Base-by-base conservation (phyloP, 2,113 vertebrate genomes). In the Heliornis fulica region DNA sequence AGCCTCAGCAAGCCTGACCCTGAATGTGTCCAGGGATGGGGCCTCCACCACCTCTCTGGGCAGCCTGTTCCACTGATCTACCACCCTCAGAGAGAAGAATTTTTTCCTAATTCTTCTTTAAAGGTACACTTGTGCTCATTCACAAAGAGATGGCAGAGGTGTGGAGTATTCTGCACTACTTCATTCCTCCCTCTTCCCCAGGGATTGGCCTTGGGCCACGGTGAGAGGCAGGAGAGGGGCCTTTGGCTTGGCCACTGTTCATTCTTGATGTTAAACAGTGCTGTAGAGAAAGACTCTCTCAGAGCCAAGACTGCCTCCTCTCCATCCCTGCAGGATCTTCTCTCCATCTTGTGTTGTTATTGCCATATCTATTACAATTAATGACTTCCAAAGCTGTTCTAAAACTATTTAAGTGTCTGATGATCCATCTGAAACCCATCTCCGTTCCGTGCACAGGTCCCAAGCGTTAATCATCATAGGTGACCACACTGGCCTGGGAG, bases 401-500 rank as follows among this genome's bases (percentile, higher is more conserved):
- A 84, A 75, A 95, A 83, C 53, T 90, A 29, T 56, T 57, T 64
- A 83, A 92, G 57, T 28, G 90, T 56, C 68, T 81, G 54, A 22
- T 71, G 85, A 86, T 72, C 83, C 90, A 90, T 92, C 90, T 96
- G 96, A 92, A 95, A 92, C 79, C 68, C 92, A 94, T 90, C 94
- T 74, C 76, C 31, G 41, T 18, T 53, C 88, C 48, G 25, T 15
- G 40, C 80, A 53, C 36, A 40, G 53, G 72, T 92, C 88, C 40
- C 72, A 64, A 0, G 64, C 5, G 4, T 82, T 82, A 56, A 83
- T 92, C 81, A 90, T 81, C 23, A 31, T 25, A 87, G 85, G 85
- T 87, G 88, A 93, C 60, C 48, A 23, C 0, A 2, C 59, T 93
- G 92, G 45, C 75, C 60, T 63, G 64, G 0, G 21, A 31, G 71